Evolutionary conservation across 2,113 vertebrate species (phyloP).

Genomic region (Reinhardtius hippoglossoides): DNA sequence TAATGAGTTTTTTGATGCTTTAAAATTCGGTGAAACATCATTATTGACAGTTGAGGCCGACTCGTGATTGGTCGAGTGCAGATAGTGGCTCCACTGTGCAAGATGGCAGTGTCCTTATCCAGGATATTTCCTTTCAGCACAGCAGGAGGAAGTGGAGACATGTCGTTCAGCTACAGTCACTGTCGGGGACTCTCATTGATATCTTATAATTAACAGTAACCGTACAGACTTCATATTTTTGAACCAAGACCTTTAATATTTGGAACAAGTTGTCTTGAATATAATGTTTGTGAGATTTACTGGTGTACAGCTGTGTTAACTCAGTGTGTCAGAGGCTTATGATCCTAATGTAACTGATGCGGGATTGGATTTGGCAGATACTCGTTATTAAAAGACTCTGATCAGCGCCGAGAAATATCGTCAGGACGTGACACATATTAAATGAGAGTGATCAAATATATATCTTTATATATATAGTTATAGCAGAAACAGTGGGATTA

Average conservation of each 20-base stretch:
- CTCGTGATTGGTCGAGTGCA: too few species aligned
- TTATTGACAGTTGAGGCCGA: too few species aligned
- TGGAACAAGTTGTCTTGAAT: not conserved
- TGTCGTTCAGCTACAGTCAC: not conserved
- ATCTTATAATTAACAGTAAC: not conserved
- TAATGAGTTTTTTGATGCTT: too few species aligned
- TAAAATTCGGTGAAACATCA: not conserved
- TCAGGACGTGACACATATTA: not conserved
- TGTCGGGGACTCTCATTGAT: not conserved
- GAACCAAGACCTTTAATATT: not conserved
- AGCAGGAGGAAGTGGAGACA: too few species aligned
- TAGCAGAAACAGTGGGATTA: not conserved
- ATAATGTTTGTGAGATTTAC: too few species aligned
- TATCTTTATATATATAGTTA: not conserved
- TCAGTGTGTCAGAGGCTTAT: too few species aligned
- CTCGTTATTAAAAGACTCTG: not conserved
- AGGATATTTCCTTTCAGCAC: too few species aligned
- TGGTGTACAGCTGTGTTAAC: too few species aligned
- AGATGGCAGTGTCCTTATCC: too few species aligned
- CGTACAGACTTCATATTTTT: not conserved
- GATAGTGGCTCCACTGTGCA: too few species aligned
- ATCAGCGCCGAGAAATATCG: not conserved
- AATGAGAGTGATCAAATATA: not conserved
- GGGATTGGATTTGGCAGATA: not conserved
- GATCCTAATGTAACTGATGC: not conserved